phyloP scores from a whole-genome alignment of 1,140 invertebrate species.

The Saxidomus purpurata region DNA sequence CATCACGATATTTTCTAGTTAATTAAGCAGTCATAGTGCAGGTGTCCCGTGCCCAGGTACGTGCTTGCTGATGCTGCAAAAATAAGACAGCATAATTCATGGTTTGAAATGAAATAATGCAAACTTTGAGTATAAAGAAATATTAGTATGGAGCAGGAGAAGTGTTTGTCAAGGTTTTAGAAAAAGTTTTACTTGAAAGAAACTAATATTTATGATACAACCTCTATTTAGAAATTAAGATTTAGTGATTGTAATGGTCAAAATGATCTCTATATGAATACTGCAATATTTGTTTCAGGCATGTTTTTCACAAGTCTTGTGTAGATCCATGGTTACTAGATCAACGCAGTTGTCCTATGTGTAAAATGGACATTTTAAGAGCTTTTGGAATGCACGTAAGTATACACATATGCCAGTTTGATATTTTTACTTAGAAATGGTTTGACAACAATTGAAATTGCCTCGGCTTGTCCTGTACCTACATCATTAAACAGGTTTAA shows the following conservation, averaged over 20 bases:
- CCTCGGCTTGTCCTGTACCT: no score
- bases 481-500: no score
- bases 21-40: background rate
- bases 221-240: no score
- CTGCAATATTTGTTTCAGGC: slow-evolving; percentile 89
- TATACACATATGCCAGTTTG: slow-evolving; percentile 3
- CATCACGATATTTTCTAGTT: background rate
- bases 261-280: background rate
- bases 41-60: background rate
- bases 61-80: background rate
- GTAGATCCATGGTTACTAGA: slow-evolving; percentile 98
- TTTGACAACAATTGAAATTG: no score
- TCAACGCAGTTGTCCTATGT: slow-evolving; percentile 97
- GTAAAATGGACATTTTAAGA: slow-evolving; percentile 97
- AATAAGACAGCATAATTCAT: background rate
- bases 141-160: no score
- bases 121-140: no score
- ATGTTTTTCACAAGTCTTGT: slow-evolving; percentile 97
- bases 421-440: no score
- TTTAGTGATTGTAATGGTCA: no score
- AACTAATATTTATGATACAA: no score
- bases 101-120: no score
- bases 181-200: no score
- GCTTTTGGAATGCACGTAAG: slow-evolving; percentile 92
- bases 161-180: no score